Base-by-base conservation (phyloP, 2,113 vertebrate species). In the Lates calcarifer region DNA sequence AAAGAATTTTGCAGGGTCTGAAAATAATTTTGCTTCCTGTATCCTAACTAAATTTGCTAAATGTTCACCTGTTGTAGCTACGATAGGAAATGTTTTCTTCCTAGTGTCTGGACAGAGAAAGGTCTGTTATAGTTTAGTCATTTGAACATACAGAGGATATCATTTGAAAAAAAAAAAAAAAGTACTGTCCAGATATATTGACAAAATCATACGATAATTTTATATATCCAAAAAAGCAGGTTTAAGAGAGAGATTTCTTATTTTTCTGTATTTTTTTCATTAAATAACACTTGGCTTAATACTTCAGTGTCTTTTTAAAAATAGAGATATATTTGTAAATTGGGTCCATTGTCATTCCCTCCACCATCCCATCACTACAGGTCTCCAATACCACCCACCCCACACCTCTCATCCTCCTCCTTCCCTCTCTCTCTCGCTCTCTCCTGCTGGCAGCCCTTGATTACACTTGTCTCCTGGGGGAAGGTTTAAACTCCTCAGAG, bases 401-500 rank as follows among this genome's bases (percentile, higher is more conserved):
- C 66, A 74, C 83, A 75, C 77, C 74, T 82, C 82, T 81, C 76
- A 43, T 53, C 85, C 65, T 70, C 58, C 56, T 65, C 60, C 39
- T 43, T 43, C 65, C 24, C 69, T 33, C 61, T 3, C 55, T 49
- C 33, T 12, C 63, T 70, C 47, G 57, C 60, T 77, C 84, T 68
- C 85, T 76, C 61, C 75, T 64, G 87, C 90, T 92, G 85, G 86
- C 91, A 91, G 91, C 77, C 72, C 88, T 89, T 95, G 93, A 94
- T 95, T 95, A 94, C 91, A 71, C 82, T 79, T 3, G 80, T 93
- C 91, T 90, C 92, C 75, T 76, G 69, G 80, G 88, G 88, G 89
- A 91, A 80, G 86, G 88, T 87, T 85, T 89, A 73, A 91, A 87
- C 91, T 90, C 91, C 90, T 91, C 86, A 73, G 92, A 94, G 91